A percentile compares a stretch with the other conserved stretches of the same genome.
Conservation (phyloP, 2,888 invertebrate genomes). For the Hirtodrosophila cameraria region DNA sequence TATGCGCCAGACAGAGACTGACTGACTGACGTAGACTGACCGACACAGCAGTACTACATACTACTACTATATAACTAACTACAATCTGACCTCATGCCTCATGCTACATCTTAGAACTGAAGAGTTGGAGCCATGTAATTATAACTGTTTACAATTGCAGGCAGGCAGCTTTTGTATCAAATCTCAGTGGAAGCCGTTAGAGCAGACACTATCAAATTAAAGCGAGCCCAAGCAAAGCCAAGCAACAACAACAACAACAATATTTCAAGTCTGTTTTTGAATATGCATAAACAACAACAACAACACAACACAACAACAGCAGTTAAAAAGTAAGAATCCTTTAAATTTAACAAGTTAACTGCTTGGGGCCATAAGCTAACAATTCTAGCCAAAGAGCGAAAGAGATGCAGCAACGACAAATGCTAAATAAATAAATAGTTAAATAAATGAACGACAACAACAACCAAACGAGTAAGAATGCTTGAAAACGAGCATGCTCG, state of each 20-base stretch:
- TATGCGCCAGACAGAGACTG: conserved; percentile 32
- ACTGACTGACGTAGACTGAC: conserved; percentile 13
- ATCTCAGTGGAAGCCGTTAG: conserved; percentile 43
- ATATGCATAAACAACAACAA: conserved; percentile 1
- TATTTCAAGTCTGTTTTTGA: conserved; percentile 11
- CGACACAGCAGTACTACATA: conserved; percentile 4
- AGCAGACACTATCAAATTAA: conserved; percentile 45
- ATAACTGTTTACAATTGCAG: conserved; percentile 61
- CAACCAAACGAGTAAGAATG: conserved; percentile 1
- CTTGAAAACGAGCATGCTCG: no score
- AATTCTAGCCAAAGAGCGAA: neutral
- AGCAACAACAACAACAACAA: conserved; percentile 10
- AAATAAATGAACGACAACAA: conserved; percentile 51
- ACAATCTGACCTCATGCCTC: neutral
- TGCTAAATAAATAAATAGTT: conserved; percentile 61
- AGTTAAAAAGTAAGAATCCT: conserved; percentile 38
- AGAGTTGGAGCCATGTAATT: conserved; percentile 44
- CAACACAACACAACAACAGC: conserved; percentile 9
- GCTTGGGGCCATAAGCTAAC: conserved; percentile 12
- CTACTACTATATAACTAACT: conserved; percentile 14
- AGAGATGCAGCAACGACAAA: conserved; percentile 20
- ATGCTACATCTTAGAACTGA: neutral
- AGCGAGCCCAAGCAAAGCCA: conserved; percentile 21
- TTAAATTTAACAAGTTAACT: conserved; percentile 38
- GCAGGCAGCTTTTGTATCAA: conserved; percentile 43